Evolutionary conservation across 2,113 vertebrate species (phyloP).

Genomic region (Pelmatolapia mariae): DNA sequence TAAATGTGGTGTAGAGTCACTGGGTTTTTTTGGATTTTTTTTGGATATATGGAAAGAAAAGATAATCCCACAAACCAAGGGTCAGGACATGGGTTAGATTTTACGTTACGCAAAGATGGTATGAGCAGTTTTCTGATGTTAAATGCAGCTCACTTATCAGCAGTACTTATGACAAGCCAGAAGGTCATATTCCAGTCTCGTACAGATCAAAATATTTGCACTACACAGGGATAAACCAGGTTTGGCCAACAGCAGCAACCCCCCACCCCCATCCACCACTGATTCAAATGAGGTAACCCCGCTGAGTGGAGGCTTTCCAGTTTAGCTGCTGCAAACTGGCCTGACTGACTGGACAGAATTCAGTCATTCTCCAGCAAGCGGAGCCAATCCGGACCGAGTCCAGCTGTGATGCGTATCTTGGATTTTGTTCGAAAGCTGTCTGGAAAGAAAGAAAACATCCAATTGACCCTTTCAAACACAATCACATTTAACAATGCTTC

Average conservation of each 20-base stretch:
- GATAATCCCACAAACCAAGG: neutral
- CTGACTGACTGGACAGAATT: constrained; percentile 35
- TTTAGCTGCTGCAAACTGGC: constrained; percentile 20
- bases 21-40: neutral
- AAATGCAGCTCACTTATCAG: neutral
- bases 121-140: neutral
- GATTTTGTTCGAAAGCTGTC: constrained; percentile 1
- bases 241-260: neutral
- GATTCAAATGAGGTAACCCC: constrained; percentile 15
- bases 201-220: neutral
- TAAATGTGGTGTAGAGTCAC: neutral
- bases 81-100: neutral
- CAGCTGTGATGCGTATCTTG: constrained; percentile 33
- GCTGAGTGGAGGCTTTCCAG: constrained; percentile 25
- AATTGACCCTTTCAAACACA: constrained; percentile 36
- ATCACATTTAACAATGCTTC: constrained; percentile 13
- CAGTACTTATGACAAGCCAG: neutral
- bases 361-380: neutral
- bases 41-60: neutral
- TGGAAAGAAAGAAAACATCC: constrained; percentile 29
- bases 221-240: neutral
- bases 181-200: neutral
- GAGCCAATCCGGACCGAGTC: constrained; percentile 44
- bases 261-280: neutral
- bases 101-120: neutral